These are phyloP conservation scores for Uropetala carovei DNA, from an alignment of 2,888 invertebrate species.

Conservation along the genomic window DNA sequence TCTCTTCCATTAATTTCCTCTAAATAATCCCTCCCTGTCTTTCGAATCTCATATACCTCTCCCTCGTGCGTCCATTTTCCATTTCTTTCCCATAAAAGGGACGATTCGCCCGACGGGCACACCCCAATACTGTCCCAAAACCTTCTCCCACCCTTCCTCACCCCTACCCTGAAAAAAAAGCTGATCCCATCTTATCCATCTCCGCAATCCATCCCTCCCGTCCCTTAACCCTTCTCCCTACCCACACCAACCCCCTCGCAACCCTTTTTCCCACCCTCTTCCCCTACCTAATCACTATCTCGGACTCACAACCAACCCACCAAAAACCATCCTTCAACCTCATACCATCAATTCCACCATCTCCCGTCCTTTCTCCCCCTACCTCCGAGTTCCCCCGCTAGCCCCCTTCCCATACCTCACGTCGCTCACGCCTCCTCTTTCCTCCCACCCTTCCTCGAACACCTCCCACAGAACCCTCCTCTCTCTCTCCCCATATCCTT, in stretches of 20 bases:
- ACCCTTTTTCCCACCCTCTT: constrained; percentile 22
- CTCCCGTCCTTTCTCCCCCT: background rate
- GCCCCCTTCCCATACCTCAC: background rate
- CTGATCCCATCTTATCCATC: constrained; percentile 55
- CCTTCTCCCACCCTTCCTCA: background rate
- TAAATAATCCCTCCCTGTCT: constrained; percentile 56
- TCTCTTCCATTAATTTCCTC: constrained; percentile 63
- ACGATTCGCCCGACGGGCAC: background rate
- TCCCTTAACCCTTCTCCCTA: constrained; percentile 40
- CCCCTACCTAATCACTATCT: constrained; percentile 10
- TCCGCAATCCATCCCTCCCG: constrained; percentile 47
- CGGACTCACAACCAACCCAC: background rate
- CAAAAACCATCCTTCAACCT: background rate
- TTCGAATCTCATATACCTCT: constrained; percentile 35
- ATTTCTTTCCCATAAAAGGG: constrained; percentile 54
- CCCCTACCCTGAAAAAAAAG: constrained; percentile 18
- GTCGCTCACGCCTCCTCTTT: background rate
- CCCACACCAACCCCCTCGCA: background rate
- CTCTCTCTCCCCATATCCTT: background rate
- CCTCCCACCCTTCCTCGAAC: background rate
- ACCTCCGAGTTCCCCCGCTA: background rate
- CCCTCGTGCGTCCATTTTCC: constrained; percentile 39
- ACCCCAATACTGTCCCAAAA: background rate
- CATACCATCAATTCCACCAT: constrained; percentile 46
- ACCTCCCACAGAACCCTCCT: background rate